Percentiles rank a stretch among this genome's conserved stretches.
Conservation (phyloP, 35 echinoderm and acorn worm genomes). For the Eucidaris tribuloides region DNA sequence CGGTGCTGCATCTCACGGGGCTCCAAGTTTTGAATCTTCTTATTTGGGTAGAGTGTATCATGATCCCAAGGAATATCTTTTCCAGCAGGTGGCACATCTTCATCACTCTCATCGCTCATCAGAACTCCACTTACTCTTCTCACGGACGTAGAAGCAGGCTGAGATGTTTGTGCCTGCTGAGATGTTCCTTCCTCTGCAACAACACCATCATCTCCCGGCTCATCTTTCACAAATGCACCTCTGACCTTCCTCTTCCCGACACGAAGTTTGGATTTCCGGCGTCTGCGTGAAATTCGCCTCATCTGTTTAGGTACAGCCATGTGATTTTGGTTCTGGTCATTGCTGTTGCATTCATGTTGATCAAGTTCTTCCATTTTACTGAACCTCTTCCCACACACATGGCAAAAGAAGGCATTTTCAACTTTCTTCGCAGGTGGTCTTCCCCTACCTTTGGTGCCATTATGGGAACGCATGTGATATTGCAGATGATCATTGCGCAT, state of each 20-base stretch:
- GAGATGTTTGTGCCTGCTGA: no score
- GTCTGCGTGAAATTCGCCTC: neutral
- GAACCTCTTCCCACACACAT: conserved; percentile 17
- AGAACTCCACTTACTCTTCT: conserved; percentile 7
- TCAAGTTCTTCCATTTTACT: conserved; percentile 18
- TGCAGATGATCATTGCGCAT: conserved; percentile 24
- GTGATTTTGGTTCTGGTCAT: neutral
- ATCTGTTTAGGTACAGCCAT: conserved; percentile 6
- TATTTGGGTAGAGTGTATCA: conserved; percentile 13
- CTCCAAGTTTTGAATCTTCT: neutral
- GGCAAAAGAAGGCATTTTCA: conserved; percentile 23
- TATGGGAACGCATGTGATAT: conserved; percentile 23
- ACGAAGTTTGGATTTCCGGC: neutral
- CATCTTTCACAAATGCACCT: neutral
- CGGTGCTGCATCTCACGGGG: neutral
- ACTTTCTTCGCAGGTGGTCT: neutral
- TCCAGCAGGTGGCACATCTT: conserved; percentile 3
- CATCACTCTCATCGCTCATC: conserved; percentile 14
- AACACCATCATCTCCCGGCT: neutral
- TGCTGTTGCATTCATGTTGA: conserved; percentile 7
- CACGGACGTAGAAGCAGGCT: no score
- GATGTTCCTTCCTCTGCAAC: neutral
- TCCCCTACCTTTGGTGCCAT: neutral
- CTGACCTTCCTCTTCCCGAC: neutral
- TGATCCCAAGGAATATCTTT: conserved; percentile 12